Evolutionary conservation across 1,140 invertebrate species (phyloP).

Genomic region (Euborellia annulipes): DNA sequence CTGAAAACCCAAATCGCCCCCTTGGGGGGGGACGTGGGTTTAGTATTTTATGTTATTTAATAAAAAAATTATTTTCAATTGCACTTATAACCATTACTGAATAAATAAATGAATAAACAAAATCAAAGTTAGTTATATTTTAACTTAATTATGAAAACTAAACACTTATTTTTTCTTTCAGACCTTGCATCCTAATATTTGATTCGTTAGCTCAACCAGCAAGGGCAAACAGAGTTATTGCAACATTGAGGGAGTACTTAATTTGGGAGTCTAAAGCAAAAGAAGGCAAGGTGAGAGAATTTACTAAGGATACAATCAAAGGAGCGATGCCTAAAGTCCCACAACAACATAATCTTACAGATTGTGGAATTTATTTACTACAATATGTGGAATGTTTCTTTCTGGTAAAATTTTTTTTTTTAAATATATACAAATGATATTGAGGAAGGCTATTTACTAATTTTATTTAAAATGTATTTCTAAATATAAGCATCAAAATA

Average conservation of each 20-base stretch:
- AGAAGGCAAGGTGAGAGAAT: slow-evolving; percentile 41
- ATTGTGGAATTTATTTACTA: slow-evolving; percentile 89
- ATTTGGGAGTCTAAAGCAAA: slow-evolving; percentile 77
- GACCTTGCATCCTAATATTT: slow-evolving; percentile 86
- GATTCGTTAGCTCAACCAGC: slow-evolving; percentile 76
- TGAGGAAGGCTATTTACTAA: too few species aligned
- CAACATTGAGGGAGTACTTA: slow-evolving; percentile 76
- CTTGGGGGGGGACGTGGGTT: too few species aligned
- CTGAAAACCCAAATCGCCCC: too few species aligned
- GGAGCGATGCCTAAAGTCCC: slow-evolving; percentile 78
- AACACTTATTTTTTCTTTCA: slow-evolving; percentile 32
- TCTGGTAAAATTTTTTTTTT: slow-evolving; percentile 32
- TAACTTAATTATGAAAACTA: not conserved
- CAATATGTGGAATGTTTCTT: slow-evolving; percentile 96
- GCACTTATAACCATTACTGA: too few species aligned
- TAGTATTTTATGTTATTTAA: too few species aligned
- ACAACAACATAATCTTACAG: slow-evolving; percentile 91
- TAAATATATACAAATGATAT: too few species aligned
- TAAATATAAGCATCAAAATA: too few species aligned
- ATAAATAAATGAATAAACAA: too few species aligned
- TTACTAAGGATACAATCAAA: slow-evolving; percentile 65
- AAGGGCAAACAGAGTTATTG: slow-evolving; percentile 62
- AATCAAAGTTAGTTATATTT: too few species aligned
- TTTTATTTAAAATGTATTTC: too few species aligned
- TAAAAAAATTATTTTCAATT: too few species aligned